A percentile compares a stretch with the other conserved stretches of the same genome.
These are phyloP conservation scores for Clostera curtula DNA, from an alignment of 2,888 invertebrate genomes.

Conservation along the genomic window DNA sequence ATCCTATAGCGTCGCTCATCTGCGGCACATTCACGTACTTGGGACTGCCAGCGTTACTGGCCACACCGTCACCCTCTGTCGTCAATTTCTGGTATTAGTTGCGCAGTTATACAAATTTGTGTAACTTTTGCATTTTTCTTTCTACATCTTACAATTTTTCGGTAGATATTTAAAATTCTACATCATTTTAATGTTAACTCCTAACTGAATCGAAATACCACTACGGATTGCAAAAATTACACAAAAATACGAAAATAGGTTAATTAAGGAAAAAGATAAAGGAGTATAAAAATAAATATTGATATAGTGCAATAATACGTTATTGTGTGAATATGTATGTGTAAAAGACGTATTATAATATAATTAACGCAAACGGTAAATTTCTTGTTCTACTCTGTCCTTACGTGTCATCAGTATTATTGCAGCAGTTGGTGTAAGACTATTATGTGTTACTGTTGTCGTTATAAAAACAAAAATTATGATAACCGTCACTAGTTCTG, in stretches of 20 bases:
- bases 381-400: constrained; percentile 10
- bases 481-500: constrained; percentile 31
- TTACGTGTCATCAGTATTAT: constrained; percentile 12
- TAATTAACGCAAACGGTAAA: constrained; percentile 36
- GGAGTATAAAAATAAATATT: too few relatives aligned
- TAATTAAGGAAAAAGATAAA: too few relatives aligned
- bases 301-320: constrained; percentile 9
- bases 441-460: constrained; percentile 29
- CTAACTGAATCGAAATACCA: too few relatives aligned
- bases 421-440: constrained; percentile 54
- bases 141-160: too few relatives aligned
- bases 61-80: constrained; percentile 61
- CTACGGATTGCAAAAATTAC: too few relatives aligned
- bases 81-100: constrained; percentile 8
- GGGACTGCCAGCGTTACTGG: constrained; percentile 49
- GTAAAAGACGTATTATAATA: constrained; percentile 10
- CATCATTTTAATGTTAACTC: too few relatives aligned
- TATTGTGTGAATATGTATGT: constrained; percentile 7
- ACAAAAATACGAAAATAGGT: too few relatives aligned
- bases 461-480: constrained; percentile 70
- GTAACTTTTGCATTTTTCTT: constrained; percentile 1
- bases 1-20: constrained; percentile 50
- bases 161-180: too few relatives aligned
- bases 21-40: constrained; percentile 53
- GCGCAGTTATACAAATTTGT: neutral